Evolutionary conservation across 2,888 invertebrate species (phyloP).

Genomic region (Agriopis leucophaearia): DNA sequence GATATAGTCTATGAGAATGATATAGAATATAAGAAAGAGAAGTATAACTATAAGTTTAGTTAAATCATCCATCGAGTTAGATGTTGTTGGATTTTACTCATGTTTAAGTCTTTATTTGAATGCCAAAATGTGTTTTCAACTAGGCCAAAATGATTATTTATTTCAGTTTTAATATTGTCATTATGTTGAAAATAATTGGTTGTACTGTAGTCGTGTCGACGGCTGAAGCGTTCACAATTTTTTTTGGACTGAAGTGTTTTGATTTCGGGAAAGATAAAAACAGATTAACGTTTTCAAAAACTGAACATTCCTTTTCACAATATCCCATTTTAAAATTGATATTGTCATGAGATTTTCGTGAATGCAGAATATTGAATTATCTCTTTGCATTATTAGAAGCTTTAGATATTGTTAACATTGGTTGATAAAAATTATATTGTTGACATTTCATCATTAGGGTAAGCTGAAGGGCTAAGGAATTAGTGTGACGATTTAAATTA

Average conservation of each 20-base stretch:
- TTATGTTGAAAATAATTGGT: constrained; percentile 47
- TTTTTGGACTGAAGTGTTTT: constrained; percentile 21
- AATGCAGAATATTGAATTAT: constrained; percentile 42
- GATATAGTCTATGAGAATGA: constrained; percentile 69
- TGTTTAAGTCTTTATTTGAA: constrained; percentile 70
- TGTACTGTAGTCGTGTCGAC: constrained; percentile 25
- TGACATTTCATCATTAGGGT: constrained; percentile 62
- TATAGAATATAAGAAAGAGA: constrained; percentile 63
- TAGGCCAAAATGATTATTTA: constrained; percentile 72
- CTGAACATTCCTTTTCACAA: constrained; percentile 62
- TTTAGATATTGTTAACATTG: constrained; percentile 63
- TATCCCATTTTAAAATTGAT: constrained; percentile 46
- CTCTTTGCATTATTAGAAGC: constrained; percentile 61
- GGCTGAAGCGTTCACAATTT: constrained; percentile 3
- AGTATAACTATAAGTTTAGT: constrained; percentile 67
- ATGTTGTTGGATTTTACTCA: constrained; percentile 74
- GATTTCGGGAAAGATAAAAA: constrained; percentile 29
- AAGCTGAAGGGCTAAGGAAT: constrained; percentile 59
- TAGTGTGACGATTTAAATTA: constrained; percentile 32
- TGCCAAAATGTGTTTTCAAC: constrained; percentile 72
- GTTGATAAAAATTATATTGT: constrained; percentile 56
- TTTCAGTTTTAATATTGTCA: constrained; percentile 49
- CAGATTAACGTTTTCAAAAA: constrained; percentile 25
- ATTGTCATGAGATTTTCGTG: constrained; percentile 41
- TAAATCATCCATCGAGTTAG: constrained; percentile 66